Percentiles rank a stretch among this genome's conserved stretches.
phyloP scores from a whole-genome alignment of 2,797 vertebrate species.

The Rhabdophis nuchalis region DNA sequence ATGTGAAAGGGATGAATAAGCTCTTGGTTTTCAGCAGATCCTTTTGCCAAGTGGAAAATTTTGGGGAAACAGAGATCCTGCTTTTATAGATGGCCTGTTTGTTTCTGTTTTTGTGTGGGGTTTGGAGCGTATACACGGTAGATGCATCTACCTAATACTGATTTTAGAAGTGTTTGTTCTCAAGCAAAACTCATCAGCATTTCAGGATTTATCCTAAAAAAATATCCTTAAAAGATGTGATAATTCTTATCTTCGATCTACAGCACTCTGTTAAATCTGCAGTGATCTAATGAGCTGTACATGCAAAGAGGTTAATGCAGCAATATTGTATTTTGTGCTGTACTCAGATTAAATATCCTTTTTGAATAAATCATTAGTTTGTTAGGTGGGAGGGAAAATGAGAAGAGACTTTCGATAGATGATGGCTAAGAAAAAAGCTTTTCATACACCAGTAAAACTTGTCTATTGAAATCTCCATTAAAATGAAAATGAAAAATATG shows the following conservation, averaged over 20 bases:
- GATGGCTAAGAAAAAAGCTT: not conserved
- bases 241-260: not conserved
- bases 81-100: not conserved
- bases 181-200: not conserved
- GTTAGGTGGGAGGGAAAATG: not conserved
- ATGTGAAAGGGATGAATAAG: constrained; percentile 19
- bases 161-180: not conserved
- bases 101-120: not conserved
- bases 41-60: constrained; percentile 34
- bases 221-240: not conserved
- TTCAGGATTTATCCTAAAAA: not conserved
- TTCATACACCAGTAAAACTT: not conserved
- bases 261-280: not conserved
- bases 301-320: not conserved
- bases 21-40: constrained; percentile 15
- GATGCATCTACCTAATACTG: not conserved
- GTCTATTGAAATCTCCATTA: not conserved
- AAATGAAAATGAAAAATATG: not conserved
- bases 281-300: not conserved
- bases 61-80: constrained; percentile 5
- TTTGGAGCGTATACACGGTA: not conserved
- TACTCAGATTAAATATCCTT: not conserved
- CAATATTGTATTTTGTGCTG: not conserved
- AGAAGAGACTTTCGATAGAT: not conserved
- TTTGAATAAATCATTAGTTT: not conserved